Evolutionary conservation across 2,888 invertebrate species (phyloP).

Genomic region (Aphelenchoides bicaudatus): DNA sequence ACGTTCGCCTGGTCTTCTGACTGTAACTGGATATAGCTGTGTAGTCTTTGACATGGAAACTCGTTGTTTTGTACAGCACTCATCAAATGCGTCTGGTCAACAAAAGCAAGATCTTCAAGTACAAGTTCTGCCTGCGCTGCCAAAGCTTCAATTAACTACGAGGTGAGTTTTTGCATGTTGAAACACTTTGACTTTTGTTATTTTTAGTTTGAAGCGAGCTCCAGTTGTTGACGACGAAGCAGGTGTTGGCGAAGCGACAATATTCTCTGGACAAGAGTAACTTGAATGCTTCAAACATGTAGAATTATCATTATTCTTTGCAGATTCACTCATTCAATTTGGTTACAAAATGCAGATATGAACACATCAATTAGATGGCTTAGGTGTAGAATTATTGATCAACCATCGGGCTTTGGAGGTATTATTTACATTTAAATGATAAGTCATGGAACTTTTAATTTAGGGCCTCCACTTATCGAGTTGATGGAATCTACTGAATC

Average conservation of each 20-base stretch:
- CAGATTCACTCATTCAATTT: conserved; percentile 52
- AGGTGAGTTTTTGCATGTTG: no score
- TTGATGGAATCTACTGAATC: conserved; percentile 28
- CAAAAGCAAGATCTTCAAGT: conserved; percentile 24
- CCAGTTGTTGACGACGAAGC: conserved; percentile 50
- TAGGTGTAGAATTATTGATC: conserved; percentile 36
- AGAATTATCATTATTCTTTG: no score
- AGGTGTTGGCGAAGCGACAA: conserved; percentile 47
- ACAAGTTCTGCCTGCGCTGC: conserved; percentile 37
- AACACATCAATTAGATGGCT: conserved; percentile 39
- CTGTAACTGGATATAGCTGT: conserved; percentile 53
- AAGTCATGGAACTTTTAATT: no score
- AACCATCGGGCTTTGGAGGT: conserved; percentile 43
- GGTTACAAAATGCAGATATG: conserved; percentile 41
- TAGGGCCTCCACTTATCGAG: conserved; percentile 48
- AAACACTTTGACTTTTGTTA: no score
- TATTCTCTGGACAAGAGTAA: conserved; percentile 58
- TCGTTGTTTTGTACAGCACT: conserved; percentile 38
- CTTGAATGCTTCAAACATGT: no score
- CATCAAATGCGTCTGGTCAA: neutral
- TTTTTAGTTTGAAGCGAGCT: conserved; percentile 50
- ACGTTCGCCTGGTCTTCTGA: conserved; percentile 47
- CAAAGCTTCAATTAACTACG: conserved; percentile 36
- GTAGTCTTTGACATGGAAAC: conserved; percentile 51
- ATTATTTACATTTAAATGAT: no score